Evolutionary conservation across 2,113 vertebrate genomes (phyloP).

Genomic region (Pteronura brasiliensis): DNA sequence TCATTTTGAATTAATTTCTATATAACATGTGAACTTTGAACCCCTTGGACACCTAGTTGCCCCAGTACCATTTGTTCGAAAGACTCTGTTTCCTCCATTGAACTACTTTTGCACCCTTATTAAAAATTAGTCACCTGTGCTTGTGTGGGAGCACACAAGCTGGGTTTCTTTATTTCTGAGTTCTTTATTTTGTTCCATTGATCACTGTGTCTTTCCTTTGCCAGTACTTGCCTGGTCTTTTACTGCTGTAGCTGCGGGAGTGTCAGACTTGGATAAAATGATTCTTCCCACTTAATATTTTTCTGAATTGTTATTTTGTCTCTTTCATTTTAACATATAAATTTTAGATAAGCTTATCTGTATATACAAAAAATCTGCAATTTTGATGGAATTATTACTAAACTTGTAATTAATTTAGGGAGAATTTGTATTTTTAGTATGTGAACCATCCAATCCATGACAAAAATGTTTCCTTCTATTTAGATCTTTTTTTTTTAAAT

Average conservation of each 20-base stretch:
- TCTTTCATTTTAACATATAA: neutral
- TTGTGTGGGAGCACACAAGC: neutral
- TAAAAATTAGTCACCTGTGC: neutral
- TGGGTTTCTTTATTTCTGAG: neutral
- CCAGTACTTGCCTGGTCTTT: neutral
- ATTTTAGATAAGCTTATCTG: neutral
- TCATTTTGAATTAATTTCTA: neutral
- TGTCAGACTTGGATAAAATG: neutral
- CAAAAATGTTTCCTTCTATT: neutral
- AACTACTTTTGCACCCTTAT: neutral
- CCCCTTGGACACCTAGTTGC: neutral
- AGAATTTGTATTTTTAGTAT: neutral
- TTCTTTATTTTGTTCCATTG: conserved; percentile 2
- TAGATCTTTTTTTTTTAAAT: neutral
- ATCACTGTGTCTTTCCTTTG: neutral
- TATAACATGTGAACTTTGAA: neutral
- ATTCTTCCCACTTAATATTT: neutral
- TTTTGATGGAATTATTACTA: neutral
- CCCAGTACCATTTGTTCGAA: neutral
- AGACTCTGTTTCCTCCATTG: neutral
- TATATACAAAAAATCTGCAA: neutral
- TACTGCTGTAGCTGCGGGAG: neutral
- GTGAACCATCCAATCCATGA: neutral
- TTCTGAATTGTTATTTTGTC: neutral
- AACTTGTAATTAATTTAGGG: neutral